A percentile compares a stretch with the other conserved stretches of the same genome.
Conservation (phyloP, 2,113 vertebrate species). For the Mohoua ochrocephala region DNA sequence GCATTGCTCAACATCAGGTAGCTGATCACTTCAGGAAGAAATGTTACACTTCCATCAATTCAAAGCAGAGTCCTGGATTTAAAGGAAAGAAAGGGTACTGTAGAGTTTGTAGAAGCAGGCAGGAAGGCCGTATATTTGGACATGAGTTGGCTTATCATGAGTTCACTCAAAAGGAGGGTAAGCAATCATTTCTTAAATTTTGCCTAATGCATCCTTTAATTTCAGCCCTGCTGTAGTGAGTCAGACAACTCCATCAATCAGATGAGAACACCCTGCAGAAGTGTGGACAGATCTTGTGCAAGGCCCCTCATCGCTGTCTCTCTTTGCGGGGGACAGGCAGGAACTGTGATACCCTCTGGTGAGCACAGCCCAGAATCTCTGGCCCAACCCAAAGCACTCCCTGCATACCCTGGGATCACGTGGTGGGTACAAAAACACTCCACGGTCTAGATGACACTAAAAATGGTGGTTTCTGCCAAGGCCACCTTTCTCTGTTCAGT, state of each 20-base stretch:
- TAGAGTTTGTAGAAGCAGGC: background rate
- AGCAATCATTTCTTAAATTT: background rate
- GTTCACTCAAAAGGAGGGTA: background rate
- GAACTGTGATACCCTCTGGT: background rate
- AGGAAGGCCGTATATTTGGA: rapidly evolving
- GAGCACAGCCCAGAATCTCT: background rate
- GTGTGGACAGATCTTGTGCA: background rate
- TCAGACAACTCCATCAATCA: rapidly evolving
- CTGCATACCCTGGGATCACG: rapidly evolving
- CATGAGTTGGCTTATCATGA: background rate
- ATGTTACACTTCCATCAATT: background rate
- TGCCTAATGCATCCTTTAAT: background rate
- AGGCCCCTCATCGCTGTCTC: rapidly evolving
- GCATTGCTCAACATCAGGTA: background rate
- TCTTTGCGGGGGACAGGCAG: background rate
- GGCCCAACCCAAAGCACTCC: background rate
- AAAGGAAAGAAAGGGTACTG: background rate
- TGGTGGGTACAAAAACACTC: background rate
- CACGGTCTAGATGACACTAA: rapidly evolving
- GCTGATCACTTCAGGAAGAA: background rate
- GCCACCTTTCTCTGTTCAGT: background rate
- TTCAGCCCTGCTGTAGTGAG: background rate
- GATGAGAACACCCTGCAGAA: background rate
- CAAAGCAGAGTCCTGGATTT: background rate
- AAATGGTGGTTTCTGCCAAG: background rate